Percentiles rank a stretch among this genome's conserved stretches.
Evolutionary conservation across 92 coral and sea anemone genomes (phyloP).

Genomic region (Palythoa grandis): DNA sequence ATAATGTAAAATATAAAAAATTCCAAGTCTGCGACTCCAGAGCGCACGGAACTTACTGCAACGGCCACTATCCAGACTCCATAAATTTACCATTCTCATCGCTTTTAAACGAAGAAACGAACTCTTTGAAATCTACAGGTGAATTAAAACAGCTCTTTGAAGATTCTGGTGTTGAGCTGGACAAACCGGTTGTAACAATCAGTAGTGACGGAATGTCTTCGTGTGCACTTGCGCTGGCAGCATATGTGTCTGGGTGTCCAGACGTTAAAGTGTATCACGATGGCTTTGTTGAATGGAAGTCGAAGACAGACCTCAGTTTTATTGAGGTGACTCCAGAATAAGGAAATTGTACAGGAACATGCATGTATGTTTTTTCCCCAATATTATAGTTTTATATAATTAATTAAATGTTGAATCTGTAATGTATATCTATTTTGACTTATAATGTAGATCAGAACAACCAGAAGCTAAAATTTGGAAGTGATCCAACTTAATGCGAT

Average conservation of each 20-base stretch:
- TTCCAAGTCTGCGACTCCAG: slow-evolving; percentile 75
- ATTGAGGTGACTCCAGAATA: slow-evolving; percentile 43
- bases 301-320: slow-evolving; percentile 49
- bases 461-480: too few relatives aligned
- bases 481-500: too few relatives aligned
- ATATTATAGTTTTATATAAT: too few relatives aligned
- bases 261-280: slow-evolving; percentile 65
- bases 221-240: slow-evolving; percentile 65
- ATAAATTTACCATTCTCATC: slow-evolving; percentile 61
- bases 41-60: slow-evolving; percentile 10
- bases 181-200: slow-evolving; percentile 68
- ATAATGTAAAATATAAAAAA: slow-evolving; percentile 44
- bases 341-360: too few relatives aligned
- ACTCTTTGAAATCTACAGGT: slow-evolving; percentile 52
- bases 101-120: slow-evolving; percentile 58
- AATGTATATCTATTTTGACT: too few relatives aligned
- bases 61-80: slow-evolving; percentile 85
- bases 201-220: slow-evolving; percentile 82
- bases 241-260: slow-evolving; percentile 75
- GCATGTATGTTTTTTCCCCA: too few relatives aligned
- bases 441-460: too few relatives aligned
- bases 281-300: slow-evolving; percentile 73
- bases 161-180: slow-evolving; percentile 75
- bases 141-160: slow-evolving; percentile 67
- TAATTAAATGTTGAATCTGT: too few relatives aligned